A percentile compares a stretch with the other conserved stretches of the same genome.
Conservation (phyloP, 2,113 vertebrate species). For the Baryphthengus martii region DNA sequence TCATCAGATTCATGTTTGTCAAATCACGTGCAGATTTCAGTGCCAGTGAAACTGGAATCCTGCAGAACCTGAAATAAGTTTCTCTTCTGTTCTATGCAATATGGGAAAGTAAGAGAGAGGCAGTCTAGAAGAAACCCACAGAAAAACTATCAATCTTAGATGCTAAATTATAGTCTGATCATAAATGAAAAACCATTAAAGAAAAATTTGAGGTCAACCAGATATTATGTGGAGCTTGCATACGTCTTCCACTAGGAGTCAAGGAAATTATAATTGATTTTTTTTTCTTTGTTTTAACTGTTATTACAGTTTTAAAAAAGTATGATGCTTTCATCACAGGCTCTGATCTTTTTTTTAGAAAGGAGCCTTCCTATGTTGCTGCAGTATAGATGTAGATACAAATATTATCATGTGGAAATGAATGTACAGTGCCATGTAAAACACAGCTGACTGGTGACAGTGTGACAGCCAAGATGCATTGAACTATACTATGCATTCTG, state of each 20-base stretch:
- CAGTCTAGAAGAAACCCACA: background rate
- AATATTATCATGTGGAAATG: background rate
- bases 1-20: background rate
- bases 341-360: background rate
- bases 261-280: background rate
- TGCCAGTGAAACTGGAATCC: background rate
- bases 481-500: background rate
- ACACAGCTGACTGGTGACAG: background rate
- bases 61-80: background rate
- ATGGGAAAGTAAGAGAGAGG: background rate
- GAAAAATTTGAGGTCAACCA: background rate
- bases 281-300: background rate
- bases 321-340: background rate
- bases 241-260: background rate
- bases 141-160: background rate
- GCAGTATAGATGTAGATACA: background rate
- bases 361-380: background rate
- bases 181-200: background rate
- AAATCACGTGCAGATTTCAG: background rate
- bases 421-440: background rate
- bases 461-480: background rate
- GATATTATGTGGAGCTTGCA: background rate
- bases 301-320: background rate
- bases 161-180: background rate
- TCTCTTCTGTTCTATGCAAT: background rate